Percentiles rank a stretch among this genome's conserved stretches.
phyloP scores from a whole-genome alignment of 2,888 invertebrate genomes.

The Metallyticus violacea region DNA sequence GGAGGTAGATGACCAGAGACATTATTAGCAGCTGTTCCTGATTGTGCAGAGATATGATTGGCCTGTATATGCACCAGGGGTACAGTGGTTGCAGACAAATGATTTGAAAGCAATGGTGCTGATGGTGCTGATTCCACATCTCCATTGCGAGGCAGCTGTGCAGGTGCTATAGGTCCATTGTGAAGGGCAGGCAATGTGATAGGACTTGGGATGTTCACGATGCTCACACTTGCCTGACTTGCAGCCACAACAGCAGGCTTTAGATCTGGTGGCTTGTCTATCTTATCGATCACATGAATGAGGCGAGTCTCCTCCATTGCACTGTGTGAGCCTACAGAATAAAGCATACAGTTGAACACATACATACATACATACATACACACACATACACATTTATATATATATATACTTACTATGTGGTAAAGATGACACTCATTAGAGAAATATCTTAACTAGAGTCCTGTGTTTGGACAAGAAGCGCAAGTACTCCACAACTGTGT shows the following conservation, averaged over 20 bases:
- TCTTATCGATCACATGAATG: constrained; percentile 33
- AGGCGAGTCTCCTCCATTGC: constrained; percentile 18
- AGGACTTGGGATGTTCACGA: constrained; percentile 12
- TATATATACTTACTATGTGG: too few relatives aligned
- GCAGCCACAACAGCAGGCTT: constrained; percentile 20
- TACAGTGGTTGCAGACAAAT: not conserved
- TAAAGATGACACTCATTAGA: too few relatives aligned
- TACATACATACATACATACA: too few relatives aligned
- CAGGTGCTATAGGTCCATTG: constrained; percentile 10
- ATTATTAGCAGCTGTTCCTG: not conserved
- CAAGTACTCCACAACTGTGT: too few relatives aligned
- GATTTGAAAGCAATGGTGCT: not conserved
- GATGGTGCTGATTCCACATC: not conserved
- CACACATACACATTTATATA: too few relatives aligned
- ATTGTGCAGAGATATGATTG: constrained; percentile 1
- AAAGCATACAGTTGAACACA: not conserved
- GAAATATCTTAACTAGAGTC: too few relatives aligned
- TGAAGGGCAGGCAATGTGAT: constrained; percentile 18
- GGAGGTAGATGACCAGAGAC: not conserved
- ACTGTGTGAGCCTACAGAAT: not conserved
- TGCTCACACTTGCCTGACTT: constrained; percentile 20
- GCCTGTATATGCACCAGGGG: not conserved
- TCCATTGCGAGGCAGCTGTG: not conserved
- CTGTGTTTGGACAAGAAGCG: too few relatives aligned
- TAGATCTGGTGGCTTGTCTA: constrained; percentile 25